These are phyloP conservation scores for Heteronetta atricapilla DNA, from an alignment of 2,113 vertebrate genomes.

Conservation along the genomic window DNA sequence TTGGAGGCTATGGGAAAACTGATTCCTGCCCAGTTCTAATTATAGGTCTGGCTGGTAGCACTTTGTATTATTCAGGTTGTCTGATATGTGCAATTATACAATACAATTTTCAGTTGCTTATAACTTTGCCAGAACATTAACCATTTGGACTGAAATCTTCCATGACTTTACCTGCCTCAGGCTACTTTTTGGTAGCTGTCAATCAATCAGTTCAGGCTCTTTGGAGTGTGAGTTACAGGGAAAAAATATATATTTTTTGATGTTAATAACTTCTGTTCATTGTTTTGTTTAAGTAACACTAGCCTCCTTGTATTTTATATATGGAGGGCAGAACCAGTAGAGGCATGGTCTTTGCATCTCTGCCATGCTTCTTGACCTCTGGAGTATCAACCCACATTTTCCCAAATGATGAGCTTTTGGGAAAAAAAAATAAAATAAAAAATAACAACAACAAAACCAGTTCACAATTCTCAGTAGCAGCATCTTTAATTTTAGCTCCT, in stretches of 20 bases:
- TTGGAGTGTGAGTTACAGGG: background rate
- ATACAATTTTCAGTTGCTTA: slow-evolving; percentile 14
- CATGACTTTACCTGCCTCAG: background rate
- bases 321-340: background rate
- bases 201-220: background rate
- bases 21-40: slow-evolving; percentile 32
- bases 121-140: slow-evolving; percentile 17
- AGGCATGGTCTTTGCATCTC: background rate
- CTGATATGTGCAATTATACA: slow-evolving; percentile 13
- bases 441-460: background rate
- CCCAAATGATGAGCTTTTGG: background rate
- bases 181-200: background rate
- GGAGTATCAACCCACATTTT: background rate
- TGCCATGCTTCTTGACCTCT: background rate
- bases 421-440: background rate
- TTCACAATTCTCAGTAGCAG: background rate
- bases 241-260: background rate
- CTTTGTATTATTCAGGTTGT: background rate
- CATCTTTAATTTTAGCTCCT: background rate
- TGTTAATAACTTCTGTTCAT: background rate
- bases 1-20: slow-evolving; percentile 36
- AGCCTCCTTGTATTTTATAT: background rate
- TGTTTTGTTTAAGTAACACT: background rate
- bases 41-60: slow-evolving; percentile 43
- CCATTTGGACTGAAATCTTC: background rate